Base-by-base conservation (phyloP, 2,113 vertebrate genomes). In the Pterocles orientalis region DNA sequence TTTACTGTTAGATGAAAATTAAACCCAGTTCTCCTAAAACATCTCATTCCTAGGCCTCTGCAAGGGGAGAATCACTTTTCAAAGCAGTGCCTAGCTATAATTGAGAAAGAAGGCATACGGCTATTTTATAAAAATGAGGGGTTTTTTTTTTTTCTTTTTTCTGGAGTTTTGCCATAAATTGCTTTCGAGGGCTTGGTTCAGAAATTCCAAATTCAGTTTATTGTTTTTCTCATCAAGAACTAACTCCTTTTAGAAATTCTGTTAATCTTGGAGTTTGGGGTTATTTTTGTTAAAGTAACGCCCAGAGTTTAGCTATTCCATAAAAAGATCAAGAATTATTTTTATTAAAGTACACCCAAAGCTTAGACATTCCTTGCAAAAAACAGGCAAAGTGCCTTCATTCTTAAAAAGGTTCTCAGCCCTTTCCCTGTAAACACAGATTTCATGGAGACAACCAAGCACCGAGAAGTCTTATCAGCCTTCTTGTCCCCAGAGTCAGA, bases 271-370 rank as follows among this genome's bases (percentile, higher is more conserved):
- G 96, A 96, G 50, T 82, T 92, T 33, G 26, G 73, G 92, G 23
- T 82, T 97, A 94, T 96, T 97, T 96, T 97, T 91, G 65, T 95
- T 96, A 96, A 76, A 94, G 90, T 68, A 97, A 96, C 95, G 25
- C 96, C 95, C 95, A 88, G 72, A 87, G 81, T 82, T 96, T 34
- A 86, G 73, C 69, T 79, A 87, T 62, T 94, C 92, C 80, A 92
- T 81, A 91, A 91, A 95, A 94, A 96, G 91, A 94, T 36, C 36
- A 94, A 62, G 66, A 93, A 97, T 95, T 97, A 86, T 96, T 97
- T 96, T 95, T 57, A 84, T 93, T 94, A 72, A 82, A 95, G 95
- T 69, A 96, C 96, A 92, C 96, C 95, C 96, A 94, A 76, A 94
- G 65, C 51, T 97, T 64, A 86, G 45, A 66, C 73, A 94, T 89